Evolutionary conservation across 2,113 vertebrate species (phyloP).

Genomic region (Neolamprologus tretocephalus): DNA sequence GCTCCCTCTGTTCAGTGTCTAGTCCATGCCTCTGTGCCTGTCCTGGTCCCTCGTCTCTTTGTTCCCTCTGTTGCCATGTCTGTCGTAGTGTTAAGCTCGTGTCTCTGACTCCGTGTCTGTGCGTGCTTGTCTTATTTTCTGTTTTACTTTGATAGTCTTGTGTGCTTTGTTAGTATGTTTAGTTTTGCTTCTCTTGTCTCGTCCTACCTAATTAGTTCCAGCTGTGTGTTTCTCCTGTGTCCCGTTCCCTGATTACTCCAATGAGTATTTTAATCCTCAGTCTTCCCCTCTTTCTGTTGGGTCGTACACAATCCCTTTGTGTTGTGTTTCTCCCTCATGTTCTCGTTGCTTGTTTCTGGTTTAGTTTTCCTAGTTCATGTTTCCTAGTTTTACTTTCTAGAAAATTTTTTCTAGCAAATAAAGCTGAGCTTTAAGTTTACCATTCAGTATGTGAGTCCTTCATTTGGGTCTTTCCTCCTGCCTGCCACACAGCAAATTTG

Average conservation of each 20-base stretch:
- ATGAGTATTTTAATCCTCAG: neutral
- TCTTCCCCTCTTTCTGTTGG: neutral
- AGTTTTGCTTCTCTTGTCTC: neutral
- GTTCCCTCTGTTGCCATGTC: neutral
- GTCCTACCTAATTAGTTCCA: neutral
- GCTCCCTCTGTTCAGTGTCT: neutral
- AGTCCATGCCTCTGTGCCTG: neutral
- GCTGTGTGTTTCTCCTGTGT: neutral
- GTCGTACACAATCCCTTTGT: neutral
- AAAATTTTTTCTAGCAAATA: fast-evolving
- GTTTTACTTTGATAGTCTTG: neutral
- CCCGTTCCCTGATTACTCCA: neutral
- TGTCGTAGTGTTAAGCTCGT: neutral
- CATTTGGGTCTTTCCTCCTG: neutral
- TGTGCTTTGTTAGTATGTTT: neutral
- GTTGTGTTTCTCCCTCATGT: neutral
- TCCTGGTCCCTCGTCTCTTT: neutral
- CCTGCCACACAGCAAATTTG: neutral
- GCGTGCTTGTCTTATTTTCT: neutral
- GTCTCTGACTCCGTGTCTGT: neutral
- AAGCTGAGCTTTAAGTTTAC: neutral
- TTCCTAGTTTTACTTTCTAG: neutral
- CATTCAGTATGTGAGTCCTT: neutral
- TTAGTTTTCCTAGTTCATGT: neutral
- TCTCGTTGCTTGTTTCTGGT: neutral